phyloP scores from a whole-genome alignment of 2,113 vertebrate species.

The Mugil cephalus region DNA sequence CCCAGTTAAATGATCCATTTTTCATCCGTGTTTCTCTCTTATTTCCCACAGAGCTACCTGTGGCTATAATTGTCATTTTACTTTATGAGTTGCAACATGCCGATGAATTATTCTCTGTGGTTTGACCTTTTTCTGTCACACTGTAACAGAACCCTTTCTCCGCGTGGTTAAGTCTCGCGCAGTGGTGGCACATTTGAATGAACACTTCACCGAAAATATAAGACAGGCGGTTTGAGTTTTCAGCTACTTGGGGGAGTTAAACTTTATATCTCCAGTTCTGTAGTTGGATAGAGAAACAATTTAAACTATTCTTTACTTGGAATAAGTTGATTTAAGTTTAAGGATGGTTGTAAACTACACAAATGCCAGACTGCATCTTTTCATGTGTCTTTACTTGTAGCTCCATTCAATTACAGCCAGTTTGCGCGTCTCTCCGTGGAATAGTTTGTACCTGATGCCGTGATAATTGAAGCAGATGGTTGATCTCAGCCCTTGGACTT shows the following conservation, averaged over 20 bases:
- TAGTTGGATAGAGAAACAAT: slow-evolving; percentile 7
- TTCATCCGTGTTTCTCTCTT: slow-evolving; percentile 19
- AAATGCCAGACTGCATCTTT: background rate
- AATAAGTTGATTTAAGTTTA: slow-evolving; percentile 2
- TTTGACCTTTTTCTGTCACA: slow-evolving; percentile 26
- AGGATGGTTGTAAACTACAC: background rate
- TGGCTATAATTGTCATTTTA: slow-evolving; percentile 41
- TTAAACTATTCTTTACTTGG: slow-evolving; percentile 23
- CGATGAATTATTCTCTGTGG: background rate
- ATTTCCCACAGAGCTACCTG: slow-evolving; percentile 34
- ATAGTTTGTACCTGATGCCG: slow-evolving; percentile 31
- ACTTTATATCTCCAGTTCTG: background rate
- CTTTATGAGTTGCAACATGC: slow-evolving; percentile 17
- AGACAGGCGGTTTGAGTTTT: too few species aligned
- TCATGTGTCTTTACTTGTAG: slow-evolving; percentile 5
- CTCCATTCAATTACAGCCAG: slow-evolving; percentile 4
- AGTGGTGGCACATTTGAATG: background rate
- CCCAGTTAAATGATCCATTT: slow-evolving; percentile 39
- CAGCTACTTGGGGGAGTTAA: too few species aligned
- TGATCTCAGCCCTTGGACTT: slow-evolving; percentile 50
- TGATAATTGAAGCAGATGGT: slow-evolving; percentile 36
- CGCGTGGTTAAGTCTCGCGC: background rate
- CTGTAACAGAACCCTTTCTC: background rate
- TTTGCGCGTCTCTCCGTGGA: slow-evolving; percentile 12
- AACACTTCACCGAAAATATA: background rate